A percentile compares a stretch with the other conserved stretches of the same genome.
Conservation (phyloP, 2,797 vertebrate species). For the Oreonectes daqikongensis region DNA sequence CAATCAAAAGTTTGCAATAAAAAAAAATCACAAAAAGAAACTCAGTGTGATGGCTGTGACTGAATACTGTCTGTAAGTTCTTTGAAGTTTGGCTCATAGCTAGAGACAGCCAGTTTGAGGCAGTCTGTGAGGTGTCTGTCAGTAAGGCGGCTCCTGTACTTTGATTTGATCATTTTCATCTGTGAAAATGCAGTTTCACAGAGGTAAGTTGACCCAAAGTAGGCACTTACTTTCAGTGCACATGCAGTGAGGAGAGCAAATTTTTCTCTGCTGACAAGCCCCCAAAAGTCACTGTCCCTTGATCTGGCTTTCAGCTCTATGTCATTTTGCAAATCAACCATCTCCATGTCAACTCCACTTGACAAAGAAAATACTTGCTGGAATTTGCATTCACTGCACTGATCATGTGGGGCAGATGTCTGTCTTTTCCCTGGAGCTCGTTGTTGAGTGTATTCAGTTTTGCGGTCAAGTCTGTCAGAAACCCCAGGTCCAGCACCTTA, state of each 20-base stretch:
- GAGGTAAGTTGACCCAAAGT: conserved; percentile 42
- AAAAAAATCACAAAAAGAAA: no score
- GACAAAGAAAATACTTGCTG: conserved; percentile 40
- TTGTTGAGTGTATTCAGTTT: neutral
- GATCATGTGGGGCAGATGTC: conserved; percentile 36
- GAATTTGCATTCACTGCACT: conserved; percentile 35
- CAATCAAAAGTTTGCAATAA: no score
- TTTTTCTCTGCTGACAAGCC: conserved; percentile 42
- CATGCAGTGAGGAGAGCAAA: conserved; percentile 38
- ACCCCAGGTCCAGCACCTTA: no score
- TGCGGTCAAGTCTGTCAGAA: neutral
- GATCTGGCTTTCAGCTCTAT: conserved; percentile 47
- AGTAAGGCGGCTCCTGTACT: conserved; percentile 2
- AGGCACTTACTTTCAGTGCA: conserved; percentile 22
- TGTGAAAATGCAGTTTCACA: conserved; percentile 46
- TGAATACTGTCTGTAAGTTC: conserved; percentile 41
- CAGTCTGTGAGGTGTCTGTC: conserved; percentile 46
- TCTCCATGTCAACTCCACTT: conserved; percentile 46
- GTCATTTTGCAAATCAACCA: conserved; percentile 45
- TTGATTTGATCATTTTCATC: conserved; percentile 54
- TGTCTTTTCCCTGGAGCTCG: conserved; percentile 38
- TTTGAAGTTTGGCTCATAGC: conserved; percentile 44
- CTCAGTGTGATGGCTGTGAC: conserved; percentile 42
- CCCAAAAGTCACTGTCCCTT: conserved; percentile 47
- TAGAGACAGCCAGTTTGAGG: conserved; percentile 34